phyloP scores from a whole-genome alignment of 2,797 vertebrate genomes.

The Sylvilagus floridanus region DNA sequence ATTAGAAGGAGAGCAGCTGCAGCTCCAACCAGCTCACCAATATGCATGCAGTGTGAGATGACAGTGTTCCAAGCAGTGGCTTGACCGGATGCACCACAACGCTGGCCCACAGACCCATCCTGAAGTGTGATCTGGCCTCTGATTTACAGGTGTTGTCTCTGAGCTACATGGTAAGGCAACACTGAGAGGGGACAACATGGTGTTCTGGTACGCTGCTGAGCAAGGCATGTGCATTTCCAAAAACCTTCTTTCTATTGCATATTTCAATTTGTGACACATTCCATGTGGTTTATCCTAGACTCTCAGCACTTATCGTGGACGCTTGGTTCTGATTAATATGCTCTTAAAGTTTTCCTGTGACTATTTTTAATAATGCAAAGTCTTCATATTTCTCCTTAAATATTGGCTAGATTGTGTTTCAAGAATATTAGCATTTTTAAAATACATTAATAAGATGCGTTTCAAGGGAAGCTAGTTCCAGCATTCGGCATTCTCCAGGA shows the following conservation, averaged over 20 bases:
- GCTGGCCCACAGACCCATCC: too few species aligned
- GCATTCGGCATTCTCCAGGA: rapidly evolving
- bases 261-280: slow-evolving; percentile 17
- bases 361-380: slow-evolving; percentile 35
- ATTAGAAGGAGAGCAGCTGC: too few species aligned
- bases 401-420: neutral
- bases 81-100: too few species aligned
- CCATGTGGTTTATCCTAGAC: neutral
- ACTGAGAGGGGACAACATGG: neutral
- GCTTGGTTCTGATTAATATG: slow-evolving; percentile 1
- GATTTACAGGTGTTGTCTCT: neutral
- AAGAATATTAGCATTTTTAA: neutral
- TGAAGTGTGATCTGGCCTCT: too few species aligned
- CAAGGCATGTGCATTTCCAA: neutral
- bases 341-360: neutral
- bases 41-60: too few species aligned
- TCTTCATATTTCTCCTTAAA: neutral
- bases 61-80: too few species aligned
- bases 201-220: neutral
- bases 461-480: neutral
- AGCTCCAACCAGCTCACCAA: too few species aligned
- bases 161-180: neutral
- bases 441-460: too few species aligned
- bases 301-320: slow-evolving; percentile 36
- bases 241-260: neutral